phyloP scores from a whole-genome alignment of 2,797 vertebrate genomes.

The Arctocebus calabarensis region DNA sequence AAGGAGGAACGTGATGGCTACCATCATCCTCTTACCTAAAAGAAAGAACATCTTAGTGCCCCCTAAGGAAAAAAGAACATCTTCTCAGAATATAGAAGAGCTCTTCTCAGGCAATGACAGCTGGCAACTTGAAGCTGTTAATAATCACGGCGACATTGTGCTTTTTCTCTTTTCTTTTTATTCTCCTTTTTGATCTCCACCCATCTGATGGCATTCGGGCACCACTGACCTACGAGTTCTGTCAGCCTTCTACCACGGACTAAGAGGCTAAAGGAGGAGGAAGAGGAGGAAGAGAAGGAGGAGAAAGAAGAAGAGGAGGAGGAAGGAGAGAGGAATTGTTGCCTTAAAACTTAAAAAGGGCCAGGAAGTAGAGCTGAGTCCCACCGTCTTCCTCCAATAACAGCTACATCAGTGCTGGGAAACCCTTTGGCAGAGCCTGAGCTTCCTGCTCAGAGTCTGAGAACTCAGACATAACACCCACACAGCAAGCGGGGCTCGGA shows the following conservation, averaged over 20 bases:
- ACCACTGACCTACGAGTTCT: background rate
- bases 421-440: background rate
- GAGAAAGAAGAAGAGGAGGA: too few relatives aligned
- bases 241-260: background rate
- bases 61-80: background rate
- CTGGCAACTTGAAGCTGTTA: background rate
- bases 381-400: background rate
- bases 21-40: background rate
- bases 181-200: background rate
- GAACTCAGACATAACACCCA: background rate
- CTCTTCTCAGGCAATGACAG: background rate
- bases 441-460: background rate
- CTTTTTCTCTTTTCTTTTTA: background rate
- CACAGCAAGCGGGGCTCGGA: background rate
- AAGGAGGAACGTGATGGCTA: background rate
- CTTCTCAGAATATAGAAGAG: background rate
- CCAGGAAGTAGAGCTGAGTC: background rate
- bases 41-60: background rate
- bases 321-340: background rate
- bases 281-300: too few relatives aligned
- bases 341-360: background rate
- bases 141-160: fast-evolving
- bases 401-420: background rate
- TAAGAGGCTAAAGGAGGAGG: background rate
- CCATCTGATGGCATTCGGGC: background rate